Conservation (phyloP, 2,113 vertebrate genomes). For the Alexandromys fortis region DNA sequence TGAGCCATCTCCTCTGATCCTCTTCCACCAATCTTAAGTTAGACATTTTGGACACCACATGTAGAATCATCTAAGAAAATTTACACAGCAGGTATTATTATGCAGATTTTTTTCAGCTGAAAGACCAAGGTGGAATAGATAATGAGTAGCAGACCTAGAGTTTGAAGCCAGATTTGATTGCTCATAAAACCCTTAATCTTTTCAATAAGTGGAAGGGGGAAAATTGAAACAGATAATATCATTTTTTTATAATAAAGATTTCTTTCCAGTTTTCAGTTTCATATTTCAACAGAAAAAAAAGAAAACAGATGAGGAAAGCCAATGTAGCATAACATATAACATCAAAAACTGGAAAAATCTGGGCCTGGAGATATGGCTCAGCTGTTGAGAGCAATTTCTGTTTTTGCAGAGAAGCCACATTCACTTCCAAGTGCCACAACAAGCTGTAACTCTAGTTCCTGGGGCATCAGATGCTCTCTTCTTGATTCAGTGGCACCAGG, state of each 20-base stretch:
- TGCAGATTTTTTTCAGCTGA: background rate
- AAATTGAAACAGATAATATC: conserved; percentile 25
- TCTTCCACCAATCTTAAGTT: background rate
- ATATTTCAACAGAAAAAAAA: background rate
- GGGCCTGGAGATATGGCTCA: background rate
- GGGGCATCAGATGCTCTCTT: background rate
- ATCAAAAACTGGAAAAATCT: background rate
- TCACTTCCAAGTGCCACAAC: background rate
- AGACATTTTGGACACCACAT: background rate
- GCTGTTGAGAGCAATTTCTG: background rate
- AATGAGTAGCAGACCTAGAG: background rate
- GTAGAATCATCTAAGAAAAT: background rate
- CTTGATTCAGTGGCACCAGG: background rate
- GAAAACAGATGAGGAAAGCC: background rate
- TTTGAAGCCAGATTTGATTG: conserved; percentile 41
- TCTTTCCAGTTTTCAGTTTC: background rate
- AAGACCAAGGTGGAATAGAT: background rate
- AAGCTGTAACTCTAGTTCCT: background rate
- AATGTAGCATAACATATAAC: background rate
- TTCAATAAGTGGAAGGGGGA: conserved; percentile 34
- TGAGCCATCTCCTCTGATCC: background rate
- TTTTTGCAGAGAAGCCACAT: background rate
- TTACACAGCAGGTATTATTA: background rate
- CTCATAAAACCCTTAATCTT: background rate
- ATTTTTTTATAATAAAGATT: background rate